Conservation (phyloP, 2,113 vertebrate genomes). For the Oriolus oriolus region DNA sequence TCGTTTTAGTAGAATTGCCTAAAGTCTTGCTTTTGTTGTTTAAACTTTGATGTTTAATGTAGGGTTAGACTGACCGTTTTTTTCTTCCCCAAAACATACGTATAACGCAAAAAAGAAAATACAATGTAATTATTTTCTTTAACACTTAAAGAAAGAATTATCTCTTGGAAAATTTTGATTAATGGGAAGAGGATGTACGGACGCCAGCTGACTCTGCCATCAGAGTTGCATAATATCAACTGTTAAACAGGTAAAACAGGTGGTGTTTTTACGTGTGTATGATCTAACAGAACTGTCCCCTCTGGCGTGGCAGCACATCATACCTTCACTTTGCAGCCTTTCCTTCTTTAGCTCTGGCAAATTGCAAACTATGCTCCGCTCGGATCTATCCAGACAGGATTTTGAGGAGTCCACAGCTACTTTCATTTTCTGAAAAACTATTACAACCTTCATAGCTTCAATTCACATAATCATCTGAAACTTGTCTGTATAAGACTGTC, state of each 20-base stretch:
- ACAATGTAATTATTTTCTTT: neutral
- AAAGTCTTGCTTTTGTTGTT: neutral
- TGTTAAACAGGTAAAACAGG: neutral
- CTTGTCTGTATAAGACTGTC: neutral
- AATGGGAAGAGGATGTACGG: neutral
- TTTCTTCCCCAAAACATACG: neutral
- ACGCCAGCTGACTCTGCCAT: neutral
- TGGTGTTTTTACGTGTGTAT: neutral
- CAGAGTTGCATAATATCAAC: neutral
- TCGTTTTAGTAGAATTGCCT: neutral
- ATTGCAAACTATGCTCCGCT: neutral
- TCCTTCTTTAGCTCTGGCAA: neutral
- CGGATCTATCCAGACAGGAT: neutral
- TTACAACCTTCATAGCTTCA: neutral
- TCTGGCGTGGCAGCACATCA: neutral
- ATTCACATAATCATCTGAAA: neutral
- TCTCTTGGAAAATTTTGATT: neutral
- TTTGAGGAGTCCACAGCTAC: neutral
- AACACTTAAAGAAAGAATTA: neutral
- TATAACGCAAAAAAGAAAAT: neutral
- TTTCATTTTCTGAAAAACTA: neutral
- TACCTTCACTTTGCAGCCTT: neutral
- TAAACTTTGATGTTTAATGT: neutral
- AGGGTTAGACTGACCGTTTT: neutral
- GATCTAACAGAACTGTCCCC: neutral